Percentiles rank a stretch among this genome's conserved stretches.
phyloP scores from a whole-genome alignment of 2,888 invertebrate genomes.

The Cerceris rybyensis region DNA sequence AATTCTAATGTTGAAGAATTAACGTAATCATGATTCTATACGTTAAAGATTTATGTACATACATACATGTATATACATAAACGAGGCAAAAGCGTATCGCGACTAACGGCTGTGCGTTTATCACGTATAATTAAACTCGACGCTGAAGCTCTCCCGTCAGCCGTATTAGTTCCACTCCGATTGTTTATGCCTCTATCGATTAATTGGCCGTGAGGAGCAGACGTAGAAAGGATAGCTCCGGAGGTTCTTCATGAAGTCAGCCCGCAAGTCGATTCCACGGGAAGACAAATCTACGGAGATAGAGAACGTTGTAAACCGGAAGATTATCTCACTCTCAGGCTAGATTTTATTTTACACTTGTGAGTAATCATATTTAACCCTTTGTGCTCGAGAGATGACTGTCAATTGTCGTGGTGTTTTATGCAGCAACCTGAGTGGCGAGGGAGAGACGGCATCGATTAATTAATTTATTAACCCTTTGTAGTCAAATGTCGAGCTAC shows the following conservation, averaged over 20 bases:
- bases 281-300: background rate
- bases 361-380: too few relatives aligned
- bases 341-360: too few relatives aligned
- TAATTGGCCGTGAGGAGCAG: constrained; percentile 11
- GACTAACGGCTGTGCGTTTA: constrained; percentile 3
- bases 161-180: constrained; percentile 19
- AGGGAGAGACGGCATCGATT: too few relatives aligned
- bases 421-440: too few relatives aligned
- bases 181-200: constrained; percentile 25
- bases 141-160: constrained; percentile 4
- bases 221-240: background rate
- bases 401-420: too few relatives aligned
- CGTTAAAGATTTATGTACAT: background rate
- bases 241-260: constrained; percentile 13
- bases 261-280: background rate
- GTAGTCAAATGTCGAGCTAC: too few relatives aligned
- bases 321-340: too few relatives aligned
- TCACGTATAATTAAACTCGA: constrained; percentile 13
- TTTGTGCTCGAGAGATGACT: too few relatives aligned
- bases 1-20: too few relatives aligned
- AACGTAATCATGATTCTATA: background rate
- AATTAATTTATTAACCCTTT: too few relatives aligned
- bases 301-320: too few relatives aligned
- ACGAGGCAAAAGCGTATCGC: background rate
- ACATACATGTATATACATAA: background rate